A percentile compares a stretch with the other conserved stretches of the same genome.
Conservation (phyloP, 2,888 invertebrate species). For the Micoletzkya japonica region DNA sequence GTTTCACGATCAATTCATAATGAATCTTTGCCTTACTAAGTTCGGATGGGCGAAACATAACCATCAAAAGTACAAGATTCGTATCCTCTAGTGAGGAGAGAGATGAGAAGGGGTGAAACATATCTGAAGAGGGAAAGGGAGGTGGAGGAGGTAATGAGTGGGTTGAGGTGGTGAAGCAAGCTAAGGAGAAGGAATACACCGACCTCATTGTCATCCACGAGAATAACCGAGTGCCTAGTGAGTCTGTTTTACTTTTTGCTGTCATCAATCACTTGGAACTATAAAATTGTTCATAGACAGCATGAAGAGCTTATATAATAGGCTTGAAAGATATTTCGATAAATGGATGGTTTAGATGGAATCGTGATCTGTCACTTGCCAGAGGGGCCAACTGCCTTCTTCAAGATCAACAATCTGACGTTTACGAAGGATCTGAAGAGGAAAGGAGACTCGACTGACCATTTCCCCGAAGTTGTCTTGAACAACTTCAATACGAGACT, state of each 20-base stretch:
- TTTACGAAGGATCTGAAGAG: constrained; percentile 80
- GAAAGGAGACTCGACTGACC: constrained; percentile 76
- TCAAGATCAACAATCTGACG: constrained; percentile 87
- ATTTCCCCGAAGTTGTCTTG: constrained; percentile 90
- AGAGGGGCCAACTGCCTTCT: constrained; percentile 93
- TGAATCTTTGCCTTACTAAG: too few relatives aligned
- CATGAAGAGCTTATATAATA: background rate
- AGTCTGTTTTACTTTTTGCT: constrained; percentile 50
- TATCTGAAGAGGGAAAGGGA: too few relatives aligned
- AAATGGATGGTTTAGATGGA: constrained; percentile 73
- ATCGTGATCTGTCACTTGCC: constrained; percentile 90
- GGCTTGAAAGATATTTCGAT: background rate
- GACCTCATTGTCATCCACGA: constrained; percentile 92
- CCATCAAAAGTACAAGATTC: too few relatives aligned
- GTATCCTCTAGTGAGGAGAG: too few relatives aligned
- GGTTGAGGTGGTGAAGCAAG: constrained; percentile 74
- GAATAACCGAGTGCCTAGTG: constrained; percentile 83
- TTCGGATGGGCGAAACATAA: too few relatives aligned
- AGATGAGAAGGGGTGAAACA: too few relatives aligned
- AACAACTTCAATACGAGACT: constrained; percentile 94
- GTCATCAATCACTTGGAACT: background rate
- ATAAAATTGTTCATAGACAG: background rate
- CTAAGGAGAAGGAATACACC: constrained; percentile 77
- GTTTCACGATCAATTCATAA: too few relatives aligned
- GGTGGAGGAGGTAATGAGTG: background rate